Percentiles rank a stretch among this genome's conserved stretches.
These are phyloP conservation scores for Zalophus californianus DNA, from an alignment of 2,797 vertebrate genomes.

Conservation along the genomic window DNA sequence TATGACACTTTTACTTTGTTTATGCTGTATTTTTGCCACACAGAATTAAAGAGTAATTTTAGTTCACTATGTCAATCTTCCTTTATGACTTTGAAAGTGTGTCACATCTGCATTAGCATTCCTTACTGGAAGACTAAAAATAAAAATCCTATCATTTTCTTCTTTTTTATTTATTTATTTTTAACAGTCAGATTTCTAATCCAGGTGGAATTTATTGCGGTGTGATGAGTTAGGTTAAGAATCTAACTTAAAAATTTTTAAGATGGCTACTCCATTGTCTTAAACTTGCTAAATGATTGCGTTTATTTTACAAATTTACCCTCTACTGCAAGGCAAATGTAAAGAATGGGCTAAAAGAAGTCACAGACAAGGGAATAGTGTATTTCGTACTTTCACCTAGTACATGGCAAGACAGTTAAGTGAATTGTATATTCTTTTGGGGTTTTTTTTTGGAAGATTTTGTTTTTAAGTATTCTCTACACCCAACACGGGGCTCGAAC, in stretches of 20 bases:
- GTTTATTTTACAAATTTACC: not conserved
- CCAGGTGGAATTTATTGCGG: not conserved
- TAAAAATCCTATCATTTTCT: not conserved
- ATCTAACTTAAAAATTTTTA: not conserved
- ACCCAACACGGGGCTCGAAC: not conserved
- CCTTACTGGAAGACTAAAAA: not conserved
- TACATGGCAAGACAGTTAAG: not conserved
- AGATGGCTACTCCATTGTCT: not conserved
- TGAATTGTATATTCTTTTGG: not conserved
- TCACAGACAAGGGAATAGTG: rapidly evolving
- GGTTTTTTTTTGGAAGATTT: not conserved
- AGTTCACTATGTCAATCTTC: not conserved
- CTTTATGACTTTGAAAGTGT: not conserved
- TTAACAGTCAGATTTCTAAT: not conserved
- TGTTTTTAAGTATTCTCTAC: not conserved
- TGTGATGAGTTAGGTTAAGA: not conserved
- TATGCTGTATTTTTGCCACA: constrained; percentile 12
- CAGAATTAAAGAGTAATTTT: constrained; percentile 20
- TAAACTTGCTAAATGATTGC: not conserved
- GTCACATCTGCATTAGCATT: not conserved
- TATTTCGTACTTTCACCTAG: not conserved
- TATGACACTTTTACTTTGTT: not conserved
- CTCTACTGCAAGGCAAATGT: not conserved
- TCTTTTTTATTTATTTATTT: not conserved
- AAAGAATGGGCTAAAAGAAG: not conserved